A percentile compares a stretch with the other conserved stretches of the same genome.
These are phyloP conservation scores for Spermophilus dauricus DNA, from an alignment of 2,113 vertebrate species.

Conservation along the genomic window DNA sequence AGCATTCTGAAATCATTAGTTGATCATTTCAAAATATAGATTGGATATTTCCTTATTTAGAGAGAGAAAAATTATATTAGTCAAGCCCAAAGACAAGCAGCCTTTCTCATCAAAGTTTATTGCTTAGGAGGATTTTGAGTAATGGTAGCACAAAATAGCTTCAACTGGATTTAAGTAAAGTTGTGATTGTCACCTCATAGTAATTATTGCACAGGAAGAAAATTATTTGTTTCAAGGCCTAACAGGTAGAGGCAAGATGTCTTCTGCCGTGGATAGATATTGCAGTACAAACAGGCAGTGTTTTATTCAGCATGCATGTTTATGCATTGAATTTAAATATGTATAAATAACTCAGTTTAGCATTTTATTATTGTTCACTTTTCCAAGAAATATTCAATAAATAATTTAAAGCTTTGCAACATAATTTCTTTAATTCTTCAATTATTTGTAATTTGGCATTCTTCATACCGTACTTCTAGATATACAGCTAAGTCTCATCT, in stretches of 20 bases:
- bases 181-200: conserved; percentile 70
- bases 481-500: not conserved
- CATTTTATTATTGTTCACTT: conserved; percentile 37
- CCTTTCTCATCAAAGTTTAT: conserved; percentile 68
- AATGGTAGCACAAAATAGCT: conserved; percentile 41
- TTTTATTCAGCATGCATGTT: not conserved
- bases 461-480: not conserved
- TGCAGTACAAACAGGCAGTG: not conserved
- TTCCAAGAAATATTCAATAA: conserved; percentile 37
- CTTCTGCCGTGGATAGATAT: not conserved
- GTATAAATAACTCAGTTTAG: conserved; percentile 42
- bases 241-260: not conserved
- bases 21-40: conserved; percentile 68
- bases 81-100: conserved; percentile 39
- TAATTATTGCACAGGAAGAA: conserved; percentile 73
- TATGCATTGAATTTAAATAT: conserved; percentile 53
- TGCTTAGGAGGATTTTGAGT: conserved; percentile 54
- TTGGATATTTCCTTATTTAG: conserved; percentile 65
- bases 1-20: conserved; percentile 62
- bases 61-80: conserved; percentile 66
- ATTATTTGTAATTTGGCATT: not conserved
- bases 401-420: conserved; percentile 29
- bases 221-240: conserved; percentile 63
- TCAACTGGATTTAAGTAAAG: conserved; percentile 74
- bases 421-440: not conserved